phyloP scores from a whole-genome alignment of 2,888 invertebrate genomes.

The Cremastobaeus sp. region DNA sequence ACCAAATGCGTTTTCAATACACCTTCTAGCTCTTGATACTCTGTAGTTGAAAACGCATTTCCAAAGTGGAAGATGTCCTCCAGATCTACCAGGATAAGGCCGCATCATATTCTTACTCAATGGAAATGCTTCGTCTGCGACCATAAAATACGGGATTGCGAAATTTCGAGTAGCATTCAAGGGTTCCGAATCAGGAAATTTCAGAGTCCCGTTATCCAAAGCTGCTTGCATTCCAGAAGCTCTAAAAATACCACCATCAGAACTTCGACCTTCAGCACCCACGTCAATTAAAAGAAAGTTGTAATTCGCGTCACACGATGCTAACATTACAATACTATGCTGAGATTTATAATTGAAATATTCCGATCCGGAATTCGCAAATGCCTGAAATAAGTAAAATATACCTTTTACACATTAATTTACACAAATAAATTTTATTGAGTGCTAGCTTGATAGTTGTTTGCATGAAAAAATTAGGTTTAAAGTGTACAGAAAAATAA shows the following conservation, averaged over 20 bases:
- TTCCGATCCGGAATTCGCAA: background rate
- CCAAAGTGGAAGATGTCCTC: background rate
- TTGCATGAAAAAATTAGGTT: too few species aligned
- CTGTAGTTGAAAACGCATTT: background rate
- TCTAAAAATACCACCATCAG: background rate
- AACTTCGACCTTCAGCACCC: background rate
- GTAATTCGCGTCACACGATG: background rate
- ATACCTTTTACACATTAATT: too few species aligned
- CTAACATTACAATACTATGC: background rate
- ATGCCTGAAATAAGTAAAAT: background rate
- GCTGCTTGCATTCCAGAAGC: background rate
- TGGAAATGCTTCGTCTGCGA: constrained; percentile 2
- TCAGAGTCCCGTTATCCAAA: background rate
- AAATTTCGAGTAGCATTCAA: too few species aligned
- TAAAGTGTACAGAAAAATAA: too few species aligned
- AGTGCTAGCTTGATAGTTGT: too few species aligned
- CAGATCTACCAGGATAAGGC: background rate
- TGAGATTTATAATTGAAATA: background rate
- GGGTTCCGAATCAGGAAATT: background rate
- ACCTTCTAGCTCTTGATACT: background rate
- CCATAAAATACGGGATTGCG: too few species aligned
- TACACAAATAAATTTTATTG: too few species aligned
- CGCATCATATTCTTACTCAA: background rate
- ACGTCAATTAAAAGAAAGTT: background rate
- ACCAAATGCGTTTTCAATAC: background rate